Evolutionary conservation across 2,888 invertebrate genomes (phyloP), one percentile per base, ranked within the genome.

Genomic region (Craniophora ligustri): DNA sequence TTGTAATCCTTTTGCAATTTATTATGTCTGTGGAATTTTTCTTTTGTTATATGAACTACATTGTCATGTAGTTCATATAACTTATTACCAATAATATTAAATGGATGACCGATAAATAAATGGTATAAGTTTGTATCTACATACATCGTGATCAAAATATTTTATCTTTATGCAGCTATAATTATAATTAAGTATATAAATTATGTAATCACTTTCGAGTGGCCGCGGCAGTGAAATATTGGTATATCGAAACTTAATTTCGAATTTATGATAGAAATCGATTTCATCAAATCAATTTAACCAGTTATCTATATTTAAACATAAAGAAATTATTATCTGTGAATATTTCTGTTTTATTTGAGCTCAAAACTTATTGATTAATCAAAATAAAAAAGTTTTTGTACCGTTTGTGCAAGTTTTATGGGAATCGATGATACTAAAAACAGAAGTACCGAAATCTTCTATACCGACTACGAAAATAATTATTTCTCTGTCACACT

Each of bases 271-370:
- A 58, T 61, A 49, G 42, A 58, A 57, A 61, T 64, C 21, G 47
- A 61, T 61, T 64, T 55, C 40, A 58, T 51, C 35, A 54, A 59
- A 67, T 67, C 55, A 31, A 62, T 71, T 62, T 14, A 34, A 28
- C 32, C 26, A 40, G 46, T 48, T 45, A 49, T 31, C 39, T 26
- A 59, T 54, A 65, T 16, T 50, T 48, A 45, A 16, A 38, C 8
- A 40, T 39, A 53, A 41, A 57, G 39, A 8, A 13, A n/a, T 8
- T 0, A 13, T 32, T 11, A 0, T 14, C n/a, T 15, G 35, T 19
- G 26, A 10, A 15, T 46, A 21, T 28, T 18, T 59, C 23, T 38
- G 32, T 39, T 5, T 4, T 30, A 41, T 39, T 31, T 11, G 45
- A 19, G 2, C 16, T 1, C 2, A 15, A 11, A 40, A 18, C 1